Evolutionary conservation across 2,888 invertebrate genomes (phyloP).

Genomic region (Conus canariensis): DNA sequence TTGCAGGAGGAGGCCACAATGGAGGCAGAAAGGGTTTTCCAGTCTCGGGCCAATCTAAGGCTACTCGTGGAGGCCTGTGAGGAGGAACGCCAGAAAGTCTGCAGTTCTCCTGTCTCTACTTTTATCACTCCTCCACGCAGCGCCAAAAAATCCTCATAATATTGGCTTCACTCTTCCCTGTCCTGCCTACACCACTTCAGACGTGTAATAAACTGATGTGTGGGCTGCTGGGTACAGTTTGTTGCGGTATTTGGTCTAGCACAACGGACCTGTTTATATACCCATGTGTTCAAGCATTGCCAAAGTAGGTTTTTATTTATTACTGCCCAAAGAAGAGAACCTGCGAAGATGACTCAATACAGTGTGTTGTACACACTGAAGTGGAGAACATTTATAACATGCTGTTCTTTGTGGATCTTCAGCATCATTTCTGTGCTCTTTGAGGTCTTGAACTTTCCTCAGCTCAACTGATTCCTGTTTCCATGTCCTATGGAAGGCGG

Average conservation of each 20-base stretch:
- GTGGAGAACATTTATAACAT: neutral
- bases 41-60: neutral
- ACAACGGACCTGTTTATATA: neutral
- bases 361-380: neutral
- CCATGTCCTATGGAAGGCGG: neutral
- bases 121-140: slow-evolving; percentile 18
- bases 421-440: too few species aligned
- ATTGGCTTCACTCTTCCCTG: neutral
- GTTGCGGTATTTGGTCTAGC: too few species aligned
- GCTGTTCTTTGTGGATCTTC: neutral
- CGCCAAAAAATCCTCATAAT: neutral
- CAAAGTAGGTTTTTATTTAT: neutral
- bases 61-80: neutral
- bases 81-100: neutral
- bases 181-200: neutral
- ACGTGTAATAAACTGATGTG: too few species aligned
- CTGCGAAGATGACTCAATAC: neutral
- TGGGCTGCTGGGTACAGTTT: too few species aligned
- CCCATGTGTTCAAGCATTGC: neutral
- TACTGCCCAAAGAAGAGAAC: neutral
- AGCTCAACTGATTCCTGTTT: neutral
- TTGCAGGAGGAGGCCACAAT: neutral
- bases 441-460: neutral
- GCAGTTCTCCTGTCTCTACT: neutral
- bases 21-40: neutral